A percentile compares a stretch with the other conserved stretches of the same genome.
These are phyloP conservation scores for Eonycteris spelaea DNA, from an alignment of 2,113 vertebrate genomes.

Conservation along the genomic window DNA sequence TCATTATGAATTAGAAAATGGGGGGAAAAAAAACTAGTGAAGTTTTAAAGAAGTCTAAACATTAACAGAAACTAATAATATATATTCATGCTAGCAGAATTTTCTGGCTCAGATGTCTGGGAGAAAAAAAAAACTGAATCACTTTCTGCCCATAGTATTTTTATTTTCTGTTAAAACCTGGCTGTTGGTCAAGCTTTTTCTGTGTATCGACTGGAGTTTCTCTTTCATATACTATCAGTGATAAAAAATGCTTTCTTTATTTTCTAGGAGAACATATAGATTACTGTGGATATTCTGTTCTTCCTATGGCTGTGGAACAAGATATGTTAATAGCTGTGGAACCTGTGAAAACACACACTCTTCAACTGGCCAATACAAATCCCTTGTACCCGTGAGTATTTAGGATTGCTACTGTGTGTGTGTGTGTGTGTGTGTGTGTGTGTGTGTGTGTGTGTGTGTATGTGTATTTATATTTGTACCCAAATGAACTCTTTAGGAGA, in stretches of 20 bases:
- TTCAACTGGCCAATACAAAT: slow-evolving; percentile 91
- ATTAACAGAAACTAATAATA: neutral
- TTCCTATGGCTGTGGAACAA: slow-evolving; percentile 98
- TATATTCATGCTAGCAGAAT: neutral
- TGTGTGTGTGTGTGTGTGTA: neutral
- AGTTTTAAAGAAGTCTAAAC: neutral
- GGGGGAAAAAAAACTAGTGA: neutral
- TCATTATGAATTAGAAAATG: slow-evolving; percentile 31
- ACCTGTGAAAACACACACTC: slow-evolving; percentile 82
- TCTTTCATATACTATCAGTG: neutral
- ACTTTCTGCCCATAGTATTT: neutral
- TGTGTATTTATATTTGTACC: neutral
- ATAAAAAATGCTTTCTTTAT: slow-evolving; percentile 24
- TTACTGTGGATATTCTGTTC: slow-evolving; percentile 97
- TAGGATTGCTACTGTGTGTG: neutral
- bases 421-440: neutral
- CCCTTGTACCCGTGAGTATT: slow-evolving; percentile 89
- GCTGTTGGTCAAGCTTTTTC: neutral
- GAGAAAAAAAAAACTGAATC: neutral
- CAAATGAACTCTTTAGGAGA: neutral
- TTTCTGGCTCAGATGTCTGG: neutral
- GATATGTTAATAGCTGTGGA: slow-evolving; percentile 93
- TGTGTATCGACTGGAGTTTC: neutral
- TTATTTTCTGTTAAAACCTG: slow-evolving; percentile 40
- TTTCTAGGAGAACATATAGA: slow-evolving; percentile 96